These are phyloP conservation scores for Aphelocoma californica DNA, from an alignment of 2,797 vertebrate genomes.

Conservation along the genomic window DNA sequence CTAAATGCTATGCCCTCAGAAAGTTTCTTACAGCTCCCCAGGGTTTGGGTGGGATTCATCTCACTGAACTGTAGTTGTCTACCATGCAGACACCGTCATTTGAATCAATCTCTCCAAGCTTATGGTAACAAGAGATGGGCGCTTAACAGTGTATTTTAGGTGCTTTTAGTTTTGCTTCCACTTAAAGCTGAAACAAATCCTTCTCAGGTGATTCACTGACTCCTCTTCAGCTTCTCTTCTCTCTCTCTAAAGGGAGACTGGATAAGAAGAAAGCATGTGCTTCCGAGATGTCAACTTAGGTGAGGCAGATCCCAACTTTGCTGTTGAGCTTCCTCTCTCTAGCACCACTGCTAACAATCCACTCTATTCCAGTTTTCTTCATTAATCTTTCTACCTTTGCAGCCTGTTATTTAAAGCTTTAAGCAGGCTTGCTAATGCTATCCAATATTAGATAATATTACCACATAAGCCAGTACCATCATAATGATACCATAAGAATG, in stretches of 20 bases:
- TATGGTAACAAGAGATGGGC: rapidly evolving
- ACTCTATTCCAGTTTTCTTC: background rate
- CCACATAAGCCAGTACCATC: background rate
- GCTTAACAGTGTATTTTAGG: background rate
- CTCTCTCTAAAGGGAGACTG: background rate
- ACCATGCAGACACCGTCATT: background rate
- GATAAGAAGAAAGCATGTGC: background rate
- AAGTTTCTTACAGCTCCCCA: background rate
- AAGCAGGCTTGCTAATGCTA: background rate
- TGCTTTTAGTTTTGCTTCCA: background rate
- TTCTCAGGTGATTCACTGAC: background rate
- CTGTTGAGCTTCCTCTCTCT: background rate
- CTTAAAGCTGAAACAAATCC: background rate
- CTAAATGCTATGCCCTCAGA: background rate
- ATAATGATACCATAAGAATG: background rate
- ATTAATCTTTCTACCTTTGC: background rate
- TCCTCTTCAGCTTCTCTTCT: background rate
- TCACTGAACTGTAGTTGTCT: background rate
- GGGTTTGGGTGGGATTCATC: background rate
- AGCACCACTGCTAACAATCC: background rate
- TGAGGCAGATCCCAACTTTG: background rate
- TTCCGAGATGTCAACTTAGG: background rate
- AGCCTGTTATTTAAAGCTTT: background rate
- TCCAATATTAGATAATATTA: background rate
- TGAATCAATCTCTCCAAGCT: background rate